Evolutionary conservation across 1,140 invertebrate species (phyloP).

Genomic region (Rhagoletis zephyria): DNA sequence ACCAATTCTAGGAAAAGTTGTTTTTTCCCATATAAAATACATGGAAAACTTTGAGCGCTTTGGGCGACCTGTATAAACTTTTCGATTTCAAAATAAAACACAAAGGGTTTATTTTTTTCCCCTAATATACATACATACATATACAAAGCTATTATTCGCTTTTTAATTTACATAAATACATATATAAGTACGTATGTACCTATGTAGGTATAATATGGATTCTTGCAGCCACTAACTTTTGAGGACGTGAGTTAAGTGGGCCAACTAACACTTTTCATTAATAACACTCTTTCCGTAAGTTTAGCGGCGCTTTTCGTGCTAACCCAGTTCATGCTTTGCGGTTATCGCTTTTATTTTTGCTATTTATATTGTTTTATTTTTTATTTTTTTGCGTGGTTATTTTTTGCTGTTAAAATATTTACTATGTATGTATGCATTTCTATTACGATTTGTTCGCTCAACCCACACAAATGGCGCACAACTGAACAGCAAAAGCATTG

Average conservation of each 20-base stretch:
- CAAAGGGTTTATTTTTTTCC: too few species aligned
- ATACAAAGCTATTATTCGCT: background rate
- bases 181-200: too few species aligned
- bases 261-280: slow-evolving; percentile 49
- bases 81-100: too few species aligned
- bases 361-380: background rate
- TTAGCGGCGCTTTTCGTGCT: slow-evolving; percentile 42
- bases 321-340: slow-evolving; percentile 30
- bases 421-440: background rate
- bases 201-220: background rate
- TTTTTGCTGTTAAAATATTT: slow-evolving; percentile 25
- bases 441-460: background rate
- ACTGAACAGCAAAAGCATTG: background rate
- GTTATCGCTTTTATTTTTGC: background rate
- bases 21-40: too few species aligned
- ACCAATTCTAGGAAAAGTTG: too few species aligned
- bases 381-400: background rate
- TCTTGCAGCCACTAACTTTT: slow-evolving; percentile 27
- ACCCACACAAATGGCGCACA: background rate
- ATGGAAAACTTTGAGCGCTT: too few species aligned
- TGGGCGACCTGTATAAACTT: too few species aligned
- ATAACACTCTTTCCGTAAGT: slow-evolving; percentile 22
- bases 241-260: slow-evolving; percentile 41
- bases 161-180: too few species aligned
- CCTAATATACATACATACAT: background rate